Base-by-base conservation (phyloP, 2,113 vertebrate genomes). In the Microtus pennsylvanicus region DNA sequence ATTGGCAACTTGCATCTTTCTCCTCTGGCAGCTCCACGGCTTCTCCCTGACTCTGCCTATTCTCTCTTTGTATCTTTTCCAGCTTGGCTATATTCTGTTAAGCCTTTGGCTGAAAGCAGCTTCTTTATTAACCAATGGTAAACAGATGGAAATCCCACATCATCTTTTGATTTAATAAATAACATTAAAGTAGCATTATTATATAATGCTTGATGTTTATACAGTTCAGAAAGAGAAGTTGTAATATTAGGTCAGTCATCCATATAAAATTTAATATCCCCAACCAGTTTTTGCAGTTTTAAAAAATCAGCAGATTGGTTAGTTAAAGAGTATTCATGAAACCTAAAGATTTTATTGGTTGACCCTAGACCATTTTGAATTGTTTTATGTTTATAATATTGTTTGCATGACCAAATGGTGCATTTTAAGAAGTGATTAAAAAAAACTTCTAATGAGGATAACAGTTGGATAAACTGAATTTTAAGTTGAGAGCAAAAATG, bases 311-410 rank as follows among this genome's bases (percentile, higher is more conserved):
- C 77, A 70, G 12, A n/a, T 92, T 63, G 90, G 76, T 95, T 94
- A 80, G 81, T 85, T 93, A 93, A 88, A 96, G 38, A 14, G 22
- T 78, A 6, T 90, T 82, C 11, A 12, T 65, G 93, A 17, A 28
- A 93, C n/a, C 61, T 89, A 88, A 82, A 96, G 93, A 96, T 72
- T 33, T 21, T 95, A 52, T 91, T 96, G 86, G 72, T 89, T 61
- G 52, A 92, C 47, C 17, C 26, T 90, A 89, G 42, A 86, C 52
- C 7, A 83, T 89, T 96, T 95, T 58, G 16, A 89, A 96, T 90
- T 95, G 65, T 92, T 88, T 96, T 91, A 88, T 55, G 76, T 94
- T 96, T 87, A 92, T 92, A 89, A 89, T 87, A 96, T 80, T 87
- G 42, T 95, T 95, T 91, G 10, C 50, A 58, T 28, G 11, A 91